Evolutionary conservation across 2,888 invertebrate species (phyloP).

Genomic region (Xylocampa areola): DNA sequence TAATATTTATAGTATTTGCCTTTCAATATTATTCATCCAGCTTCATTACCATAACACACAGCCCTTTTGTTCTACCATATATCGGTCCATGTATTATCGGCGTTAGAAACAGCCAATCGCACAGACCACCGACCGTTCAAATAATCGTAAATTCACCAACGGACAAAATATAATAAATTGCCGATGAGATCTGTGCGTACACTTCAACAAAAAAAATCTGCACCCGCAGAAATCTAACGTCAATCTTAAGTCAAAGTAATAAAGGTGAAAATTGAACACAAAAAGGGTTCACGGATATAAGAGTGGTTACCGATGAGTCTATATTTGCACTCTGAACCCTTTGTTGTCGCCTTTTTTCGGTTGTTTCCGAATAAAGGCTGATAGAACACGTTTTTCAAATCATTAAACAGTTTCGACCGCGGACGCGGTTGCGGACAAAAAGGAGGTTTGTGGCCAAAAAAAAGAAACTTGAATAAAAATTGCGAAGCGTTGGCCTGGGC

Average conservation of each 20-base stretch:
- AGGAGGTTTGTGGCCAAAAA: constrained; percentile 67
- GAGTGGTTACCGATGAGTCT: constrained; percentile 73
- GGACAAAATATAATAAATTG: constrained; percentile 90
- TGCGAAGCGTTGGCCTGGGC: constrained; percentile 72
- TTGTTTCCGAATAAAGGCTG: constrained; percentile 88
- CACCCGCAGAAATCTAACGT: constrained; percentile 48
- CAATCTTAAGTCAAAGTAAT: constrained; percentile 45
- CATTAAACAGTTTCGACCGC: constrained; percentile 89
- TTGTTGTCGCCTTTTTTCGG: constrained; percentile 88
- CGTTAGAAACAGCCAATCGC: constrained; percentile 86
- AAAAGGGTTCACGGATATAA: constrained; percentile 24
- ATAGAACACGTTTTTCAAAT: constrained; percentile 90
- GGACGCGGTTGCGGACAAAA: constrained; percentile 74
- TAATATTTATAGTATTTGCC: constrained; percentile 40
- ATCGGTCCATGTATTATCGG: constrained; percentile 78
- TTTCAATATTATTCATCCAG: constrained; percentile 53
- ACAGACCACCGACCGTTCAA: constrained; percentile 83
- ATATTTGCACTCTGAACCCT: constrained; percentile 88
- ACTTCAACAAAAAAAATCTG: constrained; percentile 71
- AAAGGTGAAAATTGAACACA: constrained; percentile 66
- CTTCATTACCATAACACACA: constrained; percentile 58
- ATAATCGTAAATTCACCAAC: constrained; percentile 88
- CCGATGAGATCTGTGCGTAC: constrained; percentile 88
- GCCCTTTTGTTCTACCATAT: constrained; percentile 59
- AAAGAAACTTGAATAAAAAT: constrained; percentile 74